Base-by-base conservation (phyloP, 2,797 vertebrate species). In the Pampus argenteus region DNA sequence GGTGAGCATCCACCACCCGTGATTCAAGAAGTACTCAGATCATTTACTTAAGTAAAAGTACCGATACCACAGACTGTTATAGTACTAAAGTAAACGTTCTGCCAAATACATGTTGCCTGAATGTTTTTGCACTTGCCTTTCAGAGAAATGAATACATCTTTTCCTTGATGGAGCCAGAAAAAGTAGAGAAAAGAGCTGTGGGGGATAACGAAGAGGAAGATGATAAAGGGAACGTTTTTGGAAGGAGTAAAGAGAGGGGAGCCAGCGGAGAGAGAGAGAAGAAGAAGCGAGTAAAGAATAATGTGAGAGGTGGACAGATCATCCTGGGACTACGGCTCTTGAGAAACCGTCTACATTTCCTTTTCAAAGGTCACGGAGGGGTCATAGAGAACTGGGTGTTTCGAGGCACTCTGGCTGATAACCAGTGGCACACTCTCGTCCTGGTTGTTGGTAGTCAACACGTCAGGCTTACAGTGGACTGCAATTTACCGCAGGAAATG, bases 131-230 rank as follows among this genome's bases (percentile, higher is more conserved):
- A 1, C 74, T 71, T 82, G n/a, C 61, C 50, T 78, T 91, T 70
- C 93, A 98, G 97, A 94, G 76, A 67, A 96, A 95, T 3, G 95
- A 99, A 83, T 98, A 97, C 74, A 75, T 98, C 56, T 94, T 99
- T 73, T 92, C 97, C 0, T 72, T 97, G 86, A 86, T 97, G 91
- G 86, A 78, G 0, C 91, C 95, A 65, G 93, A 91, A 58, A 81
- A 89, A 29, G 34, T 3, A 4, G 26, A 82, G 22, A 79, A 59
- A 74, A 57, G 11, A 66, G 44, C 40, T 3, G 25, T 4, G 7
- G 50, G 54, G 18, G 52, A 69, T 14, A 28, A 23, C 8, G 66
- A 82, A 49, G 50, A 49, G 45, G 57, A 52, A 3, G 25, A 58
- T 0, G 10, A 76, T 17, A 29, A 67, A 23, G 58, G 15, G 3